These are phyloP conservation scores for Camptogramma bilineatum DNA, from an alignment of 2,888 invertebrate species.

Conservation along the genomic window DNA sequence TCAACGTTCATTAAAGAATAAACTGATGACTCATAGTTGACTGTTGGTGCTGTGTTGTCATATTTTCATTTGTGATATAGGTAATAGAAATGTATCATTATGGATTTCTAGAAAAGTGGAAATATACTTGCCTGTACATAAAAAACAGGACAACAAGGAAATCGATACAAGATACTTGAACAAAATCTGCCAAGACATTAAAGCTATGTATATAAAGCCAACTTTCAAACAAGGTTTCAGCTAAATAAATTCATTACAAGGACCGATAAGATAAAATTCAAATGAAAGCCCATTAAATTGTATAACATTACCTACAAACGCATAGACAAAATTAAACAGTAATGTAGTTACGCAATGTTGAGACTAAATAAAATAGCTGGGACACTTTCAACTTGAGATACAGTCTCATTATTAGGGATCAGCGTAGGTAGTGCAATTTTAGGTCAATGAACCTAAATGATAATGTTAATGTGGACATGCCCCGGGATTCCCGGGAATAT, in stretches of 20 bases:
- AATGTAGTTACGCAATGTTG: slow-evolving; percentile 19
- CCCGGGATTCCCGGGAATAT: too few species aligned
- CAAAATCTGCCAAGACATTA: background rate
- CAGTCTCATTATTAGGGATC: too few species aligned
- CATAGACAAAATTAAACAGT: slow-evolving; percentile 28
- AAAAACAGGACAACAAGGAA: too few species aligned
- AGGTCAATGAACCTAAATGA: too few species aligned
- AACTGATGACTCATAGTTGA: slow-evolving; percentile 18
- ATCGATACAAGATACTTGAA: background rate
- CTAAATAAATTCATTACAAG: background rate
- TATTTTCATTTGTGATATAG: background rate
- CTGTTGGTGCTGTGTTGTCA: slow-evolving; percentile 1
- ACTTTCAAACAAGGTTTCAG: background rate
- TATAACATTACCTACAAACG: slow-evolving; percentile 24
- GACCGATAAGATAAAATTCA: background rate
- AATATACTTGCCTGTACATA: too few species aligned
- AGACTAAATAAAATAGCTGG: slow-evolving; percentile 1
- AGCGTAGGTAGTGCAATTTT: too few species aligned
- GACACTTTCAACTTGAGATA: background rate
- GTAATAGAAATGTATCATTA: background rate
- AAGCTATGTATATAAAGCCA: background rate
- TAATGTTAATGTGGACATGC: too few species aligned
- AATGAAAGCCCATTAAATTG: slow-evolving; percentile 11
- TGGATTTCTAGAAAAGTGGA: background rate
- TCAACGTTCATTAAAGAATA: slow-evolving; percentile 47